phyloP scores from a whole-genome alignment of 2,888 invertebrate genomes.

The Luperina nickerlii region DNA sequence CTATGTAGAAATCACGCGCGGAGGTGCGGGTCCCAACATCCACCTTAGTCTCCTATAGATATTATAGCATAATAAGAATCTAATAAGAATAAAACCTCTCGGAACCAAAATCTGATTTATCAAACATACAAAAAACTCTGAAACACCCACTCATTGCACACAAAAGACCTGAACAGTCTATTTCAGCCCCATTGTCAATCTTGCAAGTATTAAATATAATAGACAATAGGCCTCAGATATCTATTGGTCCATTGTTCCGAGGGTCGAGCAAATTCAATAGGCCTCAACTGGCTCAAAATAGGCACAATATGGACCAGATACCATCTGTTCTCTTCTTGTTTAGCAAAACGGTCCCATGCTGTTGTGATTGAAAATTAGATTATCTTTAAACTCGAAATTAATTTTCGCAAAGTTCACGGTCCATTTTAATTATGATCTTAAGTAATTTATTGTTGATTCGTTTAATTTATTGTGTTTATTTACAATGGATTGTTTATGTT shows the following conservation, averaged over 20 bases:
- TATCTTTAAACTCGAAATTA: conserved; percentile 50
- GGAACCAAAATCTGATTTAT: background rate
- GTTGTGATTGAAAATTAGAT: conserved; percentile 53
- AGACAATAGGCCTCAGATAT: conserved; percentile 56
- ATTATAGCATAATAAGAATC: background rate
- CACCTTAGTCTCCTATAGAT: no score
- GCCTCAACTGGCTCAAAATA: conserved; percentile 56
- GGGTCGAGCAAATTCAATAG: conserved; percentile 56
- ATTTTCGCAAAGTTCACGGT: conserved; percentile 43
- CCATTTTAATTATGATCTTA: conserved; percentile 58
- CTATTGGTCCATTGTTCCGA: conserved; percentile 58
- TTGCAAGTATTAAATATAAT: conserved; percentile 52
- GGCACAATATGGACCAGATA: conserved; percentile 59
- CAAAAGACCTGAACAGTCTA: conserved; percentile 32
- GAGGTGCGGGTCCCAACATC: no score
- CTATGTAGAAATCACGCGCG: no score
- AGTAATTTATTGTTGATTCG: conserved; percentile 58
- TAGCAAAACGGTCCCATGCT: conserved; percentile 20
- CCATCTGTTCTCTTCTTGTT: conserved; percentile 54
- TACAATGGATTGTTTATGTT: conserved; percentile 39
- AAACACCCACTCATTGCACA: conserved; percentile 5
- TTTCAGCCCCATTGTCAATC: conserved; percentile 55
- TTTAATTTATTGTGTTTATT: conserved; percentile 61
- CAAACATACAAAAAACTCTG: background rate
- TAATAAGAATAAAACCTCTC: background rate